Evolutionary conservation across 2,113 vertebrate species (phyloP).

Genomic region (Phalacrocorax aristotelis): DNA sequence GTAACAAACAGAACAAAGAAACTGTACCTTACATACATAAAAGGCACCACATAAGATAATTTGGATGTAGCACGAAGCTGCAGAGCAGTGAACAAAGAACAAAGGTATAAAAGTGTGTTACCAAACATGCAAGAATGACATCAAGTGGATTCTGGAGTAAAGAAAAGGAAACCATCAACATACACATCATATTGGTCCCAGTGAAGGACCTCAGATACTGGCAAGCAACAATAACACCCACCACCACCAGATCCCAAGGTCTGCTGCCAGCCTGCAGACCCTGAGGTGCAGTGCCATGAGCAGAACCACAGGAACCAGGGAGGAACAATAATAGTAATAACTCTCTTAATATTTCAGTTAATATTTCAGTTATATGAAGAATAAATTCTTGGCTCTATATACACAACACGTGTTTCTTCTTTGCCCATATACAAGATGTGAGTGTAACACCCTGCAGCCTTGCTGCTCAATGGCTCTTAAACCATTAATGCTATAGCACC

Average conservation of each 20-base stretch:
- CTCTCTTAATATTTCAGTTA: not conserved
- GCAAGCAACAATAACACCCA: not conserved
- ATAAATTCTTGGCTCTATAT: not conserved
- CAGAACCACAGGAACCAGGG: fast-evolving
- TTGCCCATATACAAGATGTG: not conserved
- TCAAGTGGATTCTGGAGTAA: not conserved
- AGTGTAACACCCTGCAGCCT: not conserved
- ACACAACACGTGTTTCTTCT: not conserved
- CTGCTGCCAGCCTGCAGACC: not conserved
- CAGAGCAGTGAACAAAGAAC: not conserved
- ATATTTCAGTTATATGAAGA: not conserved
- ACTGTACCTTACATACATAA: not conserved
- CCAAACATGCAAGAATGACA: not conserved
- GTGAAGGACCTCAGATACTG: not conserved
- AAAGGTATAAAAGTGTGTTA: not conserved
- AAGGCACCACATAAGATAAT: not conserved
- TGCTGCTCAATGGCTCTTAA: not conserved
- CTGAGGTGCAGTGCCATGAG: fast-evolving
- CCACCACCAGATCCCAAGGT: no score
- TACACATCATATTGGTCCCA: not conserved
- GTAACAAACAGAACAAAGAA: not conserved
- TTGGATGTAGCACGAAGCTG: not conserved
- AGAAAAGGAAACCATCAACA: not conserved
- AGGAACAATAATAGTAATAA: not conserved
- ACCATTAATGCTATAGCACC: not conserved